phyloP scores from a whole-genome alignment of 2,113 vertebrate species.

The Menidia beryllina region DNA sequence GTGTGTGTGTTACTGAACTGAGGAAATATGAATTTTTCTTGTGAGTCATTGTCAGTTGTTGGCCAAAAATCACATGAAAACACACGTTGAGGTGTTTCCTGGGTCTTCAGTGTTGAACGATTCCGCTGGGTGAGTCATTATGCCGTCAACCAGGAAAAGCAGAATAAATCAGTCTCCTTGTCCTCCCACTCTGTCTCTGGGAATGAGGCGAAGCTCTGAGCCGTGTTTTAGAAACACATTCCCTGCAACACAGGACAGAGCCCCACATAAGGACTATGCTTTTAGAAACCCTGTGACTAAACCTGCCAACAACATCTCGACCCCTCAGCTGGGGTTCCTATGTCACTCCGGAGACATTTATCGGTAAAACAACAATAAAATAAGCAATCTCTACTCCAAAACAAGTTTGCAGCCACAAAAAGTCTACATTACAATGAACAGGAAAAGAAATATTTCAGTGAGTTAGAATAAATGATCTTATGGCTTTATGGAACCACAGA shows the following conservation, averaged over 20 bases:
- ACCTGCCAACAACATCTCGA: slow-evolving; percentile 9
- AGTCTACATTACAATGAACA: too few species aligned
- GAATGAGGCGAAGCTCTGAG: slow-evolving; percentile 85
- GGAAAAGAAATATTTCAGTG: too few species aligned
- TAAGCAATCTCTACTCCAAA: neutral
- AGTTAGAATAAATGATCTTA: neutral
- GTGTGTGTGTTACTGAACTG: slow-evolving; percentile 11
- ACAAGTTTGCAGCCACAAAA: neutral
- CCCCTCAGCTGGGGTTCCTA: neutral
- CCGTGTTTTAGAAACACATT: slow-evolving; percentile 85
- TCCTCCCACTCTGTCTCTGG: slow-evolving; percentile 84
- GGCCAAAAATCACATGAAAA: slow-evolving; percentile 59
- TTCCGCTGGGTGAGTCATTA: slow-evolving; percentile 62
- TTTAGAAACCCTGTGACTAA: neutral
- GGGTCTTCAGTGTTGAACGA: slow-evolving; percentile 42
- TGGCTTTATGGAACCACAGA: neutral
- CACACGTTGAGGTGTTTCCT: slow-evolving; percentile 63
- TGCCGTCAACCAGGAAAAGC: slow-evolving; percentile 33
- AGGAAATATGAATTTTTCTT: slow-evolving; percentile 39
- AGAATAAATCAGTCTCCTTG: slow-evolving; percentile 56
- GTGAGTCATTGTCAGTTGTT: slow-evolving; percentile 57
- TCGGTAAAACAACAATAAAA: neutral
- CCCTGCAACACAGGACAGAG: slow-evolving; percentile 68
- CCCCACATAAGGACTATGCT: slow-evolving; percentile 15
- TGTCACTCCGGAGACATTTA: neutral